These are phyloP conservation scores for Crotophaga sulcirostris DNA, from an alignment of 2,113 vertebrate species.

Conservation along the genomic window DNA sequence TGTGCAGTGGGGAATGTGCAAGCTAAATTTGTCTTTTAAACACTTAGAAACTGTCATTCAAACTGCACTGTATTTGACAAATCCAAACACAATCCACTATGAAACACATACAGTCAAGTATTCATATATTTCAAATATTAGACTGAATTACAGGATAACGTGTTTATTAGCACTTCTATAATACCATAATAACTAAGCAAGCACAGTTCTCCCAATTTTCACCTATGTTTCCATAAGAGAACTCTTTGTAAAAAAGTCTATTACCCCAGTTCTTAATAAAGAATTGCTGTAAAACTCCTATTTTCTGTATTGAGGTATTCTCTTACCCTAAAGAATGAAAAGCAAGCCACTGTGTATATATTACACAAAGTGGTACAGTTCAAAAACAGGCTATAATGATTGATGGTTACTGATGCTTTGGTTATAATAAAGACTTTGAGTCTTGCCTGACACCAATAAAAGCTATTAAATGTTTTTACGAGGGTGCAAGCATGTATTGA, in stretches of 20 bases:
- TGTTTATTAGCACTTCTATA: background rate
- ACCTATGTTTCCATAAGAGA: background rate
- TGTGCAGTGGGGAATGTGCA: background rate
- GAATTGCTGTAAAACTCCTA: background rate
- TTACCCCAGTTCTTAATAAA: background rate
- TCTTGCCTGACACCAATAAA: background rate
- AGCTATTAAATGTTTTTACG: background rate
- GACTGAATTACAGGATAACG: background rate
- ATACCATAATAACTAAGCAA: background rate
- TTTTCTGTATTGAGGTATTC: background rate
- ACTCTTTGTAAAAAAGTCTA: background rate
- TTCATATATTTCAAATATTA: background rate
- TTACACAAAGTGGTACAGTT: background rate
- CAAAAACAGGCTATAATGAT: background rate
- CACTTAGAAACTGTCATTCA: background rate
- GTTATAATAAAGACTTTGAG: background rate
- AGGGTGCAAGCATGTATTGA: background rate
- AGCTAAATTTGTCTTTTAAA: conserved; percentile 30
- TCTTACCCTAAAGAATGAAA: background rate
- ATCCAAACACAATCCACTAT: background rate
- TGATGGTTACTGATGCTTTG: background rate
- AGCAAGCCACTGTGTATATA: background rate
- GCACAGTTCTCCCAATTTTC: background rate
- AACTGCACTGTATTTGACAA: background rate
- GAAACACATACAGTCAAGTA: background rate